A percentile compares a stretch with the other conserved stretches of the same genome.
Evolutionary conservation across 2,888 invertebrate species (phyloP).

Genomic region (Trissoscelio sp.): DNA sequence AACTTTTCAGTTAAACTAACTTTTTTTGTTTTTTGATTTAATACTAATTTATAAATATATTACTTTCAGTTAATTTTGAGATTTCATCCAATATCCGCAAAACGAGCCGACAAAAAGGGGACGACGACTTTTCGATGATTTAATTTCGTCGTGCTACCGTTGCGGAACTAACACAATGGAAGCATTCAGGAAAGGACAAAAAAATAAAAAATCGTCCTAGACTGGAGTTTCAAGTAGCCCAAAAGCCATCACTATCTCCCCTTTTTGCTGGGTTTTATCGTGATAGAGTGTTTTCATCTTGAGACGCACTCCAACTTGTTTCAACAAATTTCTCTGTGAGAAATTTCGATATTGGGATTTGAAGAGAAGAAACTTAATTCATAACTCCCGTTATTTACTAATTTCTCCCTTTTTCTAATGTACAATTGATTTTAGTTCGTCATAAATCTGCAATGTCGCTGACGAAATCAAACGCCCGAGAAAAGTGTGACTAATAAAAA

Average conservation of each 20-base stretch:
- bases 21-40: too few relatives aligned
- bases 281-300: conserved; percentile 34
- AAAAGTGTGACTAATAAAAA: too few relatives aligned
- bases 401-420: background rate
- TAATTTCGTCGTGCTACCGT: conserved; percentile 9
- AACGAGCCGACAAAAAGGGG: conserved; percentile 10
- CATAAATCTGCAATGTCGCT: too few relatives aligned
- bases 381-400: background rate
- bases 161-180: conserved; percentile 34
- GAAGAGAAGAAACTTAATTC: background rate
- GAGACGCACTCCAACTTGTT: conserved; percentile 26
- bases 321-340: conserved; percentile 5
- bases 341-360: conserved; percentile 4
- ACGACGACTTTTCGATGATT: conserved; percentile 23
- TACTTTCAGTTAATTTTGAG: too few relatives aligned
- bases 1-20: too few relatives aligned
- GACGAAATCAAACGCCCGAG: too few relatives aligned
- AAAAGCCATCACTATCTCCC: conserved; percentile 31
- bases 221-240: conserved; percentile 22
- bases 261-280: conserved; percentile 34
- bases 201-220: conserved; percentile 25
- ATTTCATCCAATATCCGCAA: too few relatives aligned
- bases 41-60: too few relatives aligned
- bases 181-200: conserved; percentile 24
- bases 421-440: too few relatives aligned